A percentile compares a stretch with the other conserved stretches of the same genome.
Evolutionary conservation across 2,113 vertebrate species (phyloP).

Genomic region (Herpailurus yagouaroundi): DNA sequence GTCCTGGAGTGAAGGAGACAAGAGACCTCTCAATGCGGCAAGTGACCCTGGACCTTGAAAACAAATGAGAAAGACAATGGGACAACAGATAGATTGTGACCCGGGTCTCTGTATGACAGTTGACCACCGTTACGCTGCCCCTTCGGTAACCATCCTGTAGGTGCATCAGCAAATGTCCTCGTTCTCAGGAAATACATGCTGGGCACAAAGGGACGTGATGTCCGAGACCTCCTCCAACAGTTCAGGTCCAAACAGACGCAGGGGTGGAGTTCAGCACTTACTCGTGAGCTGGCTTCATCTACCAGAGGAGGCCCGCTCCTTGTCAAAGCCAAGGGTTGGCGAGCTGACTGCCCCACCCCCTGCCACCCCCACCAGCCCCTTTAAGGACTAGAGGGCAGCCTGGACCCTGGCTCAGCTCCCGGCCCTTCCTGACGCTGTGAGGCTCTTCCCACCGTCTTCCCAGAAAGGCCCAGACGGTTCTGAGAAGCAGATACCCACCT

Average conservation of each 20-base stretch:
- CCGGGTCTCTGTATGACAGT: too few relatives aligned
- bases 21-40: accelerated
- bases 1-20: not conserved
- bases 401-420: not conserved
- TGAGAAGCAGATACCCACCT: not conserved
- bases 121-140: not conserved
- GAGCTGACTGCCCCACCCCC: not conserved
- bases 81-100: accelerated
- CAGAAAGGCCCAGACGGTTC: not conserved
- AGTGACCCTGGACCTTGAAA: accelerated
- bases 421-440: not conserved
- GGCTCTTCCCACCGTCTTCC: not conserved
- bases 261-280: not conserved
- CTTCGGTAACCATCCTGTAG: accelerated
- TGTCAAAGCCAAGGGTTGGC: accelerated
- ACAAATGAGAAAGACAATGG: accelerated
- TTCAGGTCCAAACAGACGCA: not conserved
- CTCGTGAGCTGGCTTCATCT: not conserved
- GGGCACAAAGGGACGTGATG: accelerated
- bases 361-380: accelerated
- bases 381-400: too few relatives aligned
- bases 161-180: accelerated
- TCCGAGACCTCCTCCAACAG: accelerated
- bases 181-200: not conserved
- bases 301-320: not conserved